Evolutionary conservation across 2,797 vertebrate species (phyloP).

Genomic region (Bufotes viridis): DNA sequence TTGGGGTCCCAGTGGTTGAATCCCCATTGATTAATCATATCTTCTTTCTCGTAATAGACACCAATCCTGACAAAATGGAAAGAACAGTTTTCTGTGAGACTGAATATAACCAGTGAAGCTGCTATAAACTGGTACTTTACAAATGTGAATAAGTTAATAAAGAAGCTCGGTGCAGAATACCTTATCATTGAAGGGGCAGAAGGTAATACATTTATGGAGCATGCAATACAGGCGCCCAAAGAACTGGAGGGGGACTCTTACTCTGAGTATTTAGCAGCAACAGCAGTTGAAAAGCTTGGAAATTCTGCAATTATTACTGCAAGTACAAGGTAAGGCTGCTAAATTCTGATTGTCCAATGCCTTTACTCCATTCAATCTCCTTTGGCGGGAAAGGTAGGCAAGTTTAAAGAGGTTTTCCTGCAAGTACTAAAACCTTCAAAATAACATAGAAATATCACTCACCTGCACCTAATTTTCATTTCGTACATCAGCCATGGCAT

Average conservation of each 20-base stretch:
- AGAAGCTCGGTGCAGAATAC: conserved; percentile 80
- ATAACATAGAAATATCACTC: too few species aligned
- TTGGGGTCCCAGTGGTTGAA: too few species aligned
- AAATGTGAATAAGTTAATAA: conserved; percentile 74
- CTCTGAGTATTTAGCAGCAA: conserved; percentile 73
- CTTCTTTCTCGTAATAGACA: conserved; percentile 69
- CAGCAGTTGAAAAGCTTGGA: conserved; percentile 77
- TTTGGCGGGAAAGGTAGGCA: background rate
- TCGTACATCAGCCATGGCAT: too few species aligned
- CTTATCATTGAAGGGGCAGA: conserved; percentile 81
- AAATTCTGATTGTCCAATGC: background rate
- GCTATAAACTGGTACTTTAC: conserved; percentile 85
- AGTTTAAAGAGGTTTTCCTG: too few species aligned
- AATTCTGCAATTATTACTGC: conserved; percentile 81
- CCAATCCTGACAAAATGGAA: conserved; percentile 86
- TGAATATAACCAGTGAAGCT: conserved; percentile 83
- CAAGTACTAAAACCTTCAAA: too few species aligned
- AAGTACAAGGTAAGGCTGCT: conserved; percentile 77
- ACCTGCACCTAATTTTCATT: too few species aligned
- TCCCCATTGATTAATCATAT: too few species aligned
- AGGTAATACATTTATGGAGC: conserved; percentile 80
- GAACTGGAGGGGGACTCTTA: conserved; percentile 79
- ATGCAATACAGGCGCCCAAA: conserved; percentile 70
- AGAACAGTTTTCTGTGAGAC: conserved; percentile 83
- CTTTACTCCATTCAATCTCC: background rate